phyloP scores from a whole-genome alignment of 2,888 invertebrate species.

The Tachina lurida region DNA sequence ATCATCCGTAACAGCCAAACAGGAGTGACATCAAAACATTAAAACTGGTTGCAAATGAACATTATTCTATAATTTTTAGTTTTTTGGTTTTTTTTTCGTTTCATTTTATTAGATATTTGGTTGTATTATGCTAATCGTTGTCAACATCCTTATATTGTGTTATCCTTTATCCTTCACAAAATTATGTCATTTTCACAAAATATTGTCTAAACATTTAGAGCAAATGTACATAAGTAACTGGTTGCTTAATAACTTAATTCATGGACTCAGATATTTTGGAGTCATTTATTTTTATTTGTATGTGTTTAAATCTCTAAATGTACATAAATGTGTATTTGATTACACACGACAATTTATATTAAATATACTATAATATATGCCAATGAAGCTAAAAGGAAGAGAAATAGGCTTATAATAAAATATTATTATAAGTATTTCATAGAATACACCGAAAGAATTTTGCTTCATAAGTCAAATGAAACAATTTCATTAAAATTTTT shows the following conservation, averaged over 20 bases:
- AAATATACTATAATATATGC: too few species aligned
- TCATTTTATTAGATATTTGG: slow-evolving; percentile 1
- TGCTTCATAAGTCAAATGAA: too few species aligned
- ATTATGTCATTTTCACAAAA: slow-evolving; percentile 56
- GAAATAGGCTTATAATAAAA: too few species aligned
- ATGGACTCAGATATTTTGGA: not conserved
- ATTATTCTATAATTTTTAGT: slow-evolving; percentile 23
- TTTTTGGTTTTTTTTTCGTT: not conserved
- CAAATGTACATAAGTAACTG: not conserved
- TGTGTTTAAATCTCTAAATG: not conserved
- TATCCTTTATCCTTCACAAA: slow-evolving; percentile 61
- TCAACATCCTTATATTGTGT: slow-evolving; percentile 35
- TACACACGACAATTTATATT: not conserved
- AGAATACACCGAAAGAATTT: too few species aligned
- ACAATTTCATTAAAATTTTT: too few species aligned
- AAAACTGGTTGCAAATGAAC: not conserved
- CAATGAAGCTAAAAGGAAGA: not conserved
- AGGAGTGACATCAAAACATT: slow-evolving; percentile 27
- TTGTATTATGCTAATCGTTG: slow-evolving; percentile 17
- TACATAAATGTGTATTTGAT: not conserved
- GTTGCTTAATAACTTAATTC: slow-evolving; percentile 10
- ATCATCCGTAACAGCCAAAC: slow-evolving; percentile 5
- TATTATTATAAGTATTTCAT: too few species aligned
- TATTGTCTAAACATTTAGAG: slow-evolving; percentile 52
- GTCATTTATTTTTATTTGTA: not conserved